Evolutionary conservation across 2,888 invertebrate genomes (phyloP).

Genomic region (Nemotelus pantherinus): DNA sequence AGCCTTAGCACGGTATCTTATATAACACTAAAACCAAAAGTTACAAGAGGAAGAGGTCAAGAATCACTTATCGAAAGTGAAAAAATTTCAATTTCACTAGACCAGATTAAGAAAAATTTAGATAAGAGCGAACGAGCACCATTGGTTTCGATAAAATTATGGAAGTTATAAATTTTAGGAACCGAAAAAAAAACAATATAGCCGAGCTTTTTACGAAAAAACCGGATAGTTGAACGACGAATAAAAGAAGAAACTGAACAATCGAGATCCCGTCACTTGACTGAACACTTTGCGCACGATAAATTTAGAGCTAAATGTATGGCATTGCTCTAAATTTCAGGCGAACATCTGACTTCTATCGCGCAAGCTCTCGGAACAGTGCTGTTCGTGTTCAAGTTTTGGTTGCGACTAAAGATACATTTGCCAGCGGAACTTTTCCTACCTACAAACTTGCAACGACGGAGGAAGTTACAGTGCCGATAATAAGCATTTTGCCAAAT

Average conservation of each 20-base stretch:
- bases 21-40: conserved; percentile 11
- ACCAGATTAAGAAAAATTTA: conserved; percentile 11
- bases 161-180: neutral
- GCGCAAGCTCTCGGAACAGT: conserved; percentile 9
- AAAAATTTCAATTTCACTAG: neutral
- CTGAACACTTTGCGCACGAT: conserved; percentile 4
- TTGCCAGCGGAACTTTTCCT: neutral
- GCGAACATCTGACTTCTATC: conserved; percentile 9
- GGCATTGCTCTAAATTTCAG: conserved; percentile 28
- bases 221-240: conserved; percentile 7
- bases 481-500: neutral
- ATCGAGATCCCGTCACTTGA: conserved; percentile 21
- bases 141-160: neutral
- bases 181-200: conserved; percentile 14
- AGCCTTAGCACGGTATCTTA: conserved; percentile 8
- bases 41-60: conserved; percentile 20
- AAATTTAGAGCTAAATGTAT: conserved; percentile 33
- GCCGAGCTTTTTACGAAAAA: conserved; percentile 34
- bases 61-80: conserved; percentile 3
- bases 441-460: neutral
- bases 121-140: conserved; percentile 12
- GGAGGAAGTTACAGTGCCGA: neutral
- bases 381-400: conserved; percentile 33
- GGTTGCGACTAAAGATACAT: conserved; percentile 34
- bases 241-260: conserved; percentile 18